Conservation (phyloP, 2,888 invertebrate genomes). For the Portevinia maculata region DNA sequence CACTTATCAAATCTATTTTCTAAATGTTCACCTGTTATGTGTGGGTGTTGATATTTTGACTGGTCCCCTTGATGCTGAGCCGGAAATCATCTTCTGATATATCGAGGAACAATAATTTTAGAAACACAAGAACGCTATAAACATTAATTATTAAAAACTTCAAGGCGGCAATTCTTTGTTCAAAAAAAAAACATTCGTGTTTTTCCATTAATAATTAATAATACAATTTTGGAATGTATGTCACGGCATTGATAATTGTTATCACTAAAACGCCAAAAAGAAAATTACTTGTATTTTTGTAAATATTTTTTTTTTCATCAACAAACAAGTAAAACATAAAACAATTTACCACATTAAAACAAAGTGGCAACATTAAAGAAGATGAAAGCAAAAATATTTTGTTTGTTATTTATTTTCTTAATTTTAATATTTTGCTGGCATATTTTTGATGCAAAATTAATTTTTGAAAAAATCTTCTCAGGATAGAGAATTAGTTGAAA, state of each 20-base stretch:
- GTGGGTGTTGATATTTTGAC: constrained; percentile 65
- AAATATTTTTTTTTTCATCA: too few species aligned
- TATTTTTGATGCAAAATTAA: constrained; percentile 38
- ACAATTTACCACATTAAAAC: constrained; percentile 19
- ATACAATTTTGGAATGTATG: constrained; percentile 26
- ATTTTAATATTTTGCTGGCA: constrained; percentile 32
- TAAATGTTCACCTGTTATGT: constrained; percentile 63
- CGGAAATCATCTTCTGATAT: constrained; percentile 29
- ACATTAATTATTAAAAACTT: constrained; percentile 21
- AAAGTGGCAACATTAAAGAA: constrained; percentile 46
- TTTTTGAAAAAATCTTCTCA: constrained; percentile 19
- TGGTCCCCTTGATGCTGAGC: constrained; percentile 25
- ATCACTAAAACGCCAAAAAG: background rate
- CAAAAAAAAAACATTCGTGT: too few species aligned
- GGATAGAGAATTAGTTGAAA: constrained; percentile 19
- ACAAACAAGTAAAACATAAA: background rate
- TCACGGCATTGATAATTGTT: constrained; percentile 32
- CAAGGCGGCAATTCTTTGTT: constrained; percentile 43
- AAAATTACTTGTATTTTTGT: too few species aligned
- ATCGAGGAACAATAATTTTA: constrained; percentile 21
- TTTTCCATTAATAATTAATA: constrained; percentile 27
- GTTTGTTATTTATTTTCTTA: constrained; percentile 33
- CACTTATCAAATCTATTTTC: constrained; percentile 39
- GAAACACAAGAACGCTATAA: constrained; percentile 54
- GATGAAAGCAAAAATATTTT: constrained; percentile 52